Percentiles rank a stretch among this genome's conserved stretches.
Conservation (phyloP, 2,797 vertebrate genomes). For the Cyclopterus lumpus region DNA sequence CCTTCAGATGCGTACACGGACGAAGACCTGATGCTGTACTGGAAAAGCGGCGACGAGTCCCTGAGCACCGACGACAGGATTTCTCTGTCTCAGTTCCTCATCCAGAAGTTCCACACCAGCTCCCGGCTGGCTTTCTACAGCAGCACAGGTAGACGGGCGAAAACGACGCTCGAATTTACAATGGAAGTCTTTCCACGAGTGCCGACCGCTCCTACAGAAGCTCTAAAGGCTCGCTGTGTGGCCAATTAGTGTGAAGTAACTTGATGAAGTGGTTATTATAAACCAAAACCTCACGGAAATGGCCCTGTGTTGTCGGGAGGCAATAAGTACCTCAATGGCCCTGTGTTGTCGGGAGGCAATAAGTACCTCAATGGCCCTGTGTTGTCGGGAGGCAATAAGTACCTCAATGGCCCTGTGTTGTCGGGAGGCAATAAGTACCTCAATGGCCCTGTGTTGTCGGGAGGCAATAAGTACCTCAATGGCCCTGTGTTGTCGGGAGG, state of each 20-base stretch:
- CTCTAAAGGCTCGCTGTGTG: background rate
- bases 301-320: background rate
- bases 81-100: constrained; percentile 96
- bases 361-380: too few species aligned
- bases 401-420: too few species aligned
- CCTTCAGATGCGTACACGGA: constrained; percentile 94
- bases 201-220: background rate
- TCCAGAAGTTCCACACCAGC: constrained; percentile 96
- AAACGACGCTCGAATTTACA: background rate
- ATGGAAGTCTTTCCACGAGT: background rate
- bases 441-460: too few species aligned
- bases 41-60: constrained; percentile 95
- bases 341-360: background rate
- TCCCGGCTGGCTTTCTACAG: constrained; percentile 97
- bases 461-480: background rate
- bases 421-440: background rate
- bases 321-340: too few species aligned
- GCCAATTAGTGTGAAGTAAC: background rate
- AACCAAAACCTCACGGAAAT: constrained; percentile 1
- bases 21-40: constrained; percentile 97
- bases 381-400: background rate
- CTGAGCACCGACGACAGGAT: constrained; percentile 95
- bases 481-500: too few species aligned
- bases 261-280: background rate
- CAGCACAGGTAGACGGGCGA: constrained; percentile 88